Evolutionary conservation across 2,797 vertebrate genomes (phyloP).

Genomic region (Chromis chromis): DNA sequence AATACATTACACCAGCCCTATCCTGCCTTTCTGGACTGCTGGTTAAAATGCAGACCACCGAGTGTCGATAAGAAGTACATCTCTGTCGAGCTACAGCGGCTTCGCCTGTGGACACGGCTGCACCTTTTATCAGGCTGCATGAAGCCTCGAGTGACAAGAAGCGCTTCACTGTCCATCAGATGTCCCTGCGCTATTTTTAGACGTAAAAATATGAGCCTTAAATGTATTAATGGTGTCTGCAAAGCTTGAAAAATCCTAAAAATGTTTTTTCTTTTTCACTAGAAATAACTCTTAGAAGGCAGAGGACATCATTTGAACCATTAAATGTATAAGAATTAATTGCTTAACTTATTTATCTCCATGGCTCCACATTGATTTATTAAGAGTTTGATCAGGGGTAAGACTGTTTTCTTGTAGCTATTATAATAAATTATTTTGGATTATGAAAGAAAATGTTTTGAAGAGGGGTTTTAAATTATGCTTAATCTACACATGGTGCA

Average conservation of each 20-base stretch:
- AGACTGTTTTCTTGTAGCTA: too few relatives aligned
- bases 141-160: constrained; percentile 5
- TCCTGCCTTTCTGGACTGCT: not conserved
- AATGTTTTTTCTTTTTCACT: too few relatives aligned
- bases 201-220: not conserved
- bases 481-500: too few relatives aligned
- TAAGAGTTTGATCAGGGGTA: too few relatives aligned
- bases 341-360: too few relatives aligned
- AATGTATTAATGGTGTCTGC: not conserved
- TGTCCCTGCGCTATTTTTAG: not conserved
- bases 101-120: not conserved
- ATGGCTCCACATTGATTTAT: too few relatives aligned
- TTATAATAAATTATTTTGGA: too few relatives aligned
- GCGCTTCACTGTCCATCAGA: constrained; percentile 4
- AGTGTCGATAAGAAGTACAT: constrained; percentile 13
- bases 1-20: not conserved
- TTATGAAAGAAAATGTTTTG: too few relatives aligned
- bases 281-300: not conserved
- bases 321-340: too few relatives aligned
- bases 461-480: too few relatives aligned
- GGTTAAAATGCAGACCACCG: not conserved
- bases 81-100: not conserved
- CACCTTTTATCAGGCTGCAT: not conserved
- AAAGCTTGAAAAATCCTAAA: not conserved
- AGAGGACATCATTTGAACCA: too few relatives aligned